These are phyloP conservation scores for Idaea aversata DNA, from an alignment of 2,888 invertebrate genomes.

Conservation along the genomic window DNA sequence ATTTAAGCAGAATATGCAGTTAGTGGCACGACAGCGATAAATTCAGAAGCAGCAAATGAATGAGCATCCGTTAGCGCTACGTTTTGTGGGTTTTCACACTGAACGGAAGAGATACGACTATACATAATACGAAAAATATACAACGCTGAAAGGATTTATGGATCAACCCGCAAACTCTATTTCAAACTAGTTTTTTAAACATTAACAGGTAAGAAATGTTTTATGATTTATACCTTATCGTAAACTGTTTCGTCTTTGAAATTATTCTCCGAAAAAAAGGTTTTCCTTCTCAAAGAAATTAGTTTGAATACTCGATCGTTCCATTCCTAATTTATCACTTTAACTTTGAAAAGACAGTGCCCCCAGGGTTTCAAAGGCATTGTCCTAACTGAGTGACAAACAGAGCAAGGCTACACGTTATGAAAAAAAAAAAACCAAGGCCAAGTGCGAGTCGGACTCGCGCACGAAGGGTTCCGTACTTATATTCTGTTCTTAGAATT, in stretches of 20 bases:
- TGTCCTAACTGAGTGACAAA: background rate
- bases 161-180: background rate
- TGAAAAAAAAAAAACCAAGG: background rate
- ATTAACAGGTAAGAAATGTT: no score
- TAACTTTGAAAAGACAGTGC: conserved; percentile 23
- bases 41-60: conserved; percentile 51
- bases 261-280: background rate
- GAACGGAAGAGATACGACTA: conserved; percentile 37
- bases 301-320: conserved; percentile 9
- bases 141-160: background rate
- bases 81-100: conserved; percentile 45
- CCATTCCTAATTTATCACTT: conserved; percentile 26
- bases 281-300: conserved; percentile 3
- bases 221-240: background rate
- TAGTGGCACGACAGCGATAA: conserved; percentile 57
- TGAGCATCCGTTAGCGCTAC: conserved; percentile 48
- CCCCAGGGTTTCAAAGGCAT: conserved; percentile 25
- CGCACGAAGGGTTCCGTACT: no score
- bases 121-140: background rate
- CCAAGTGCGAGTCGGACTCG: no score
- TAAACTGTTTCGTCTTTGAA: background rate
- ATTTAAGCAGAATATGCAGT: conserved; percentile 63
- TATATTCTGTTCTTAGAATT: no score
- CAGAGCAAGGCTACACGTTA: background rate
- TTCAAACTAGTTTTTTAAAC: background rate